These are phyloP conservation scores for Sarcophaga caerulescens DNA, from an alignment of 2,888 invertebrate species.

Conservation along the genomic window DNA sequence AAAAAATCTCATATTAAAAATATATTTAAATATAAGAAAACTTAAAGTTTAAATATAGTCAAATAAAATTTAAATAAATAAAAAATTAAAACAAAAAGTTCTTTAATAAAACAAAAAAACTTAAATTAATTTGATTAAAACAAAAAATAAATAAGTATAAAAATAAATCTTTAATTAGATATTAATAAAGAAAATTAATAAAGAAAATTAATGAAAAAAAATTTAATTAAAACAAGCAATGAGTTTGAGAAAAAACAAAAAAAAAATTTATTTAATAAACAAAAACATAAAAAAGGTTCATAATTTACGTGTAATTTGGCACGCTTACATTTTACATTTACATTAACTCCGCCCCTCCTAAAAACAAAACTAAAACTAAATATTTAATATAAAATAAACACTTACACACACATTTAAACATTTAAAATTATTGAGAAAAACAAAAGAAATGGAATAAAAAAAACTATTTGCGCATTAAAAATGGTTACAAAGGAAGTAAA, in stretches of 20 bases:
- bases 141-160: constrained; percentile 40
- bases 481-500: constrained; percentile 27
- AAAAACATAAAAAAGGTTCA: constrained; percentile 20
- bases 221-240: constrained; percentile 54
- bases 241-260: constrained; percentile 55
- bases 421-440: constrained; percentile 25
- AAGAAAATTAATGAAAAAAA: constrained; percentile 29
- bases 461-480: constrained; percentile 51
- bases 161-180: constrained; percentile 58
- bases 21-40: constrained; percentile 62
- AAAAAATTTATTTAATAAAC: constrained; percentile 38
- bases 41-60: constrained; percentile 55
- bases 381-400: constrained; percentile 9
- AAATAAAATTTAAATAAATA: constrained; percentile 37
- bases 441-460: constrained; percentile 10
- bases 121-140: constrained; percentile 43
- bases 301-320: constrained; percentile 65
- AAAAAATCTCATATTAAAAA: constrained; percentile 60
- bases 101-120: constrained; percentile 55
- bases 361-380: constrained; percentile 1
- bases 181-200: constrained; percentile 40
- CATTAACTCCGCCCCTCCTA: constrained; percentile 60
- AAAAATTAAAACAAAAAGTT: constrained; percentile 36
- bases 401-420: constrained; percentile 46
- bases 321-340: constrained; percentile 62